Conservation (phyloP, 2,888 invertebrate genomes). For the Acleris literana region DNA sequence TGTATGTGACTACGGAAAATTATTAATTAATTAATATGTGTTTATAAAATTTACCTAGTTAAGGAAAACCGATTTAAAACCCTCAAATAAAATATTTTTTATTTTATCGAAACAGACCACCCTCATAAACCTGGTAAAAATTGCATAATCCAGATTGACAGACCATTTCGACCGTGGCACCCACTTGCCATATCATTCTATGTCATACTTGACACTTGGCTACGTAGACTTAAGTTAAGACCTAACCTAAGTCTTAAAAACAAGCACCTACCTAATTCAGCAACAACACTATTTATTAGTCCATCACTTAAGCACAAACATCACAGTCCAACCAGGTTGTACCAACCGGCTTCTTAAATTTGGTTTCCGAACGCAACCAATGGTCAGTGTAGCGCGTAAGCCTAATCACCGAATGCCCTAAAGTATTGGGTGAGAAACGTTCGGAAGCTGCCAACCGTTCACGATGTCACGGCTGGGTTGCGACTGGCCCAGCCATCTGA, state of each 20-base stretch:
- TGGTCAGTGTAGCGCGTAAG: slow-evolving; percentile 77
- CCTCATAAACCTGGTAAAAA: too few species aligned
- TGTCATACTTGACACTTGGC: not conserved
- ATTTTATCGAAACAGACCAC: too few species aligned
- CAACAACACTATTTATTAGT: slow-evolving; percentile 62
- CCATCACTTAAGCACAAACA: slow-evolving; percentile 53
- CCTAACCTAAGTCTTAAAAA: slow-evolving; percentile 32
- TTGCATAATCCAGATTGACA: not conserved
- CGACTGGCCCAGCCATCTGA: slow-evolving; percentile 83
- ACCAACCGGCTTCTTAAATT: slow-evolving; percentile 73
- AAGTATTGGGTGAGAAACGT: slow-evolving; percentile 68
- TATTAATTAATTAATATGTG: too few species aligned
- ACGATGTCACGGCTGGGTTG: slow-evolving; percentile 81
- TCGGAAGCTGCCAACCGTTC: slow-evolving; percentile 78
- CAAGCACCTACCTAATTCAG: slow-evolving; percentile 50
- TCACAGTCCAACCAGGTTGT: slow-evolving; percentile 58
- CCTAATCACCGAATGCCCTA: slow-evolving; percentile 78
- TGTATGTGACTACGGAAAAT: too few species aligned
- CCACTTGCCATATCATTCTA: not conserved
- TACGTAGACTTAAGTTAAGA: slow-evolving; percentile 14
- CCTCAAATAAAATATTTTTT: too few species aligned
- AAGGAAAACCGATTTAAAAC: too few species aligned
- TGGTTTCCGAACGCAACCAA: slow-evolving; percentile 69
- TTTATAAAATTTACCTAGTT: too few species aligned
- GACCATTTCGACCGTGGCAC: not conserved